A percentile compares a stretch with the other conserved stretches of the same genome.
Evolutionary conservation across 1,140 invertebrate species (phyloP).

Genomic region (Brachionus sp.): DNA sequence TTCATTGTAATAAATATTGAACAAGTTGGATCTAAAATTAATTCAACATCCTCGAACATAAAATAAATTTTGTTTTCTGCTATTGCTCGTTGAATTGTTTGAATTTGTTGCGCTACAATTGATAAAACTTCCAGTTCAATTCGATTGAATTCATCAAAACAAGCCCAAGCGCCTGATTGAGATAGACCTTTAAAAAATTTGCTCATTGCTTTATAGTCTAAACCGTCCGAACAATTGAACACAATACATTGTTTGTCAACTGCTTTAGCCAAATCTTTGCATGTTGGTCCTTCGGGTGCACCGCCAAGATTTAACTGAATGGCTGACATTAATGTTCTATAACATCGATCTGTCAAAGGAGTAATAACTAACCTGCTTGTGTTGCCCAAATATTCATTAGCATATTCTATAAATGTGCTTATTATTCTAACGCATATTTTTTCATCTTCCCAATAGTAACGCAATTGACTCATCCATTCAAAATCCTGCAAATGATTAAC

Average conservation of each 20-base stretch:
- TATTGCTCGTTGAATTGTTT: slow-evolving; percentile 59
- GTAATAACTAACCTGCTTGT: slow-evolving; percentile 57
- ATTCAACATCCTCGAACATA: slow-evolving; percentile 59
- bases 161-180: slow-evolving; percentile 61
- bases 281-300: slow-evolving; percentile 69
- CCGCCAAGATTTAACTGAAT: slow-evolving; percentile 60
- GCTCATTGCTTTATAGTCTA: slow-evolving; percentile 61
- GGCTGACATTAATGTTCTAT: slow-evolving; percentile 60
- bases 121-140: slow-evolving; percentile 87
- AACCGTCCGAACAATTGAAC: slow-evolving; percentile 61
- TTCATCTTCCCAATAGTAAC: slow-evolving; percentile 87
- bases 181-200: slow-evolving; percentile 62
- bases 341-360: slow-evolving; percentile 59
- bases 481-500: slow-evolving; percentile 75
- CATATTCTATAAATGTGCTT: slow-evolving; percentile 64
- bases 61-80: slow-evolving; percentile 51
- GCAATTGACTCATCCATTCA: slow-evolving; percentile 82
- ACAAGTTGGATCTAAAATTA: slow-evolving; percentile 57
- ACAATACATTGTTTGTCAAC: too few species aligned
- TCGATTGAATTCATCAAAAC: slow-evolving; percentile 61
- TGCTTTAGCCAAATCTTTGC: slow-evolving; percentile 63
- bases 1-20: slow-evolving; percentile 68
- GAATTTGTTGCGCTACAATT: slow-evolving; percentile 68
- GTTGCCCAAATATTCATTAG: slow-evolving; percentile 64
- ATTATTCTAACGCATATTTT: slow-evolving; percentile 51